These are phyloP conservation scores for Pteropus rufus DNA, from an alignment of 2,797 vertebrate genomes.

Conservation along the genomic window DNA sequence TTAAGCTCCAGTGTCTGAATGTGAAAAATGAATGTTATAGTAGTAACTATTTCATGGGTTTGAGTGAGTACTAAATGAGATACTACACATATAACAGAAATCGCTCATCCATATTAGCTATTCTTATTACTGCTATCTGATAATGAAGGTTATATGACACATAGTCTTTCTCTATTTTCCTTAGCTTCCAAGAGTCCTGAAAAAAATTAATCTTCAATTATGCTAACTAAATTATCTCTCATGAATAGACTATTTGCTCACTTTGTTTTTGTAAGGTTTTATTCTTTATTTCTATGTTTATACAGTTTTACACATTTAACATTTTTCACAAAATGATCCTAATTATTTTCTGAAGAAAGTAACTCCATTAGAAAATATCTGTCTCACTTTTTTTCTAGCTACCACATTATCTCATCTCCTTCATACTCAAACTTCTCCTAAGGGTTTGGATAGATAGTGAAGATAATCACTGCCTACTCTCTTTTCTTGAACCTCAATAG, in stretches of 20 bases:
- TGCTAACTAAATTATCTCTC: neutral
- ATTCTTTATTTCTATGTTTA: slow-evolving; percentile 33
- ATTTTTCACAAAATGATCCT: slow-evolving; percentile 37
- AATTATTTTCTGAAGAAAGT: slow-evolving; percentile 43
- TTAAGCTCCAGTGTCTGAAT: neutral
- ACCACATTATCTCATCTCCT: neutral
- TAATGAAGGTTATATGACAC: neutral
- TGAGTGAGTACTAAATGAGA: neutral
- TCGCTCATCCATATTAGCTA: neutral
- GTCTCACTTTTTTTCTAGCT: slow-evolving; percentile 24
- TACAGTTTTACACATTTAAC: neutral
- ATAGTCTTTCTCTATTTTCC: neutral
- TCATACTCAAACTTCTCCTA: neutral
- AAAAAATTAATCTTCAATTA: neutral
- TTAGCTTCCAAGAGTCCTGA: neutral
- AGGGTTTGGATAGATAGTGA: neutral
- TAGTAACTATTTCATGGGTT: neutral
- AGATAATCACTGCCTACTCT: neutral
- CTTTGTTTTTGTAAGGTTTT: neutral
- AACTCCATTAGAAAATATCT: slow-evolving; percentile 7
- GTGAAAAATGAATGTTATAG: neutral
- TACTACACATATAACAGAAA: neutral
- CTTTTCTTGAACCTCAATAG: neutral
- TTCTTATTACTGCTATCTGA: neutral
- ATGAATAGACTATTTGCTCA: neutral